Conservation (phyloP, 2,888 invertebrate species). For the Acheta domesticus region DNA sequence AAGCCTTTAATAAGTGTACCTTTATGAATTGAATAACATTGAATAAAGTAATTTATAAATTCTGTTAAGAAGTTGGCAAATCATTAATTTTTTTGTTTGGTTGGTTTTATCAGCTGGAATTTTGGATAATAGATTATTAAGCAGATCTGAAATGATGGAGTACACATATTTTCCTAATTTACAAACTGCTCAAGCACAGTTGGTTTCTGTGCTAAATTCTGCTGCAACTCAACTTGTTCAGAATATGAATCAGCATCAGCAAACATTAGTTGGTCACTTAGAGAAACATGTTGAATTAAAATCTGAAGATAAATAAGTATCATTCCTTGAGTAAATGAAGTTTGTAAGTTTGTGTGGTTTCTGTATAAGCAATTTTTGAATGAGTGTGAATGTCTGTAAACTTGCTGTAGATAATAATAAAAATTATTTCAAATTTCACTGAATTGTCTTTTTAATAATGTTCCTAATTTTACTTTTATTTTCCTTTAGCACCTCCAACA, state of each 20-base stretch:
- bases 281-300: slow-evolving; percentile 32
- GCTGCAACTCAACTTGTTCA: slow-evolving; percentile 62
- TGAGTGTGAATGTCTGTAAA: too few relatives aligned
- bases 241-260: slow-evolving; percentile 67
- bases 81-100: neutral
- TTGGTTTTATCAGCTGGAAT: slow-evolving; percentile 63
- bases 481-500: too few relatives aligned
- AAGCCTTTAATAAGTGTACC: neutral
- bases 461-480: too few relatives aligned
- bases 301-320: neutral
- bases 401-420: too few relatives aligned
- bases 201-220: slow-evolving; percentile 66
- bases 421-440: too few relatives aligned
- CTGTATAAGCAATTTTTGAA: too few relatives aligned
- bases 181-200: slow-evolving; percentile 60
- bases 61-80: neutral
- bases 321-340: too few relatives aligned
- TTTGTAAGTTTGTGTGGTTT: too few relatives aligned
- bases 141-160: slow-evolving; percentile 63
- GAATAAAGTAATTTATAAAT: neutral
- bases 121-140: slow-evolving; percentile 64
- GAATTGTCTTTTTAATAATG: too few relatives aligned
- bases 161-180: slow-evolving; percentile 65
- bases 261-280: slow-evolving; percentile 53
- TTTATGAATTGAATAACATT: neutral